Percentiles rank a stretch among this genome's conserved stretches.
These are phyloP conservation scores for Elysia chlorotica DNA, from an alignment of 1,140 invertebrate species.

Conservation along the genomic window DNA sequence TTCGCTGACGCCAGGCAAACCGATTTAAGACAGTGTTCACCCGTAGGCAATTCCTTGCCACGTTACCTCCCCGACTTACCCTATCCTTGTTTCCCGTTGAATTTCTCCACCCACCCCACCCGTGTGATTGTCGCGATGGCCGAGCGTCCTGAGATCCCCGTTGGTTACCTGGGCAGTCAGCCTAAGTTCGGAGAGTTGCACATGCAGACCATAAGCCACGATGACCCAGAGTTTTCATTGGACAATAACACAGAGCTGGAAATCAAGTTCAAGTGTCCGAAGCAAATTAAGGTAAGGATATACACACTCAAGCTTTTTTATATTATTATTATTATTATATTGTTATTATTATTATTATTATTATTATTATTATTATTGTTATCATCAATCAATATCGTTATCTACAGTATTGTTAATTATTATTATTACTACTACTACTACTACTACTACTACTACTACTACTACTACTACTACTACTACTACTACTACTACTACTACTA, in stretches of 20 bases:
- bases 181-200: conserved; percentile 43
- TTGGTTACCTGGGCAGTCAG: conserved; percentile 54
- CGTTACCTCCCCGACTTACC: not conserved
- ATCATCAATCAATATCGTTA: conserved; percentile 27
- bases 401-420: no score
- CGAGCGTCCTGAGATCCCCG: conserved; percentile 44
- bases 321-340: no score
- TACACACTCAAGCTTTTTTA: no score
- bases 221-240: conserved; percentile 24
- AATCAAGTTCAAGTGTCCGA: conserved; percentile 35
- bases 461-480: not conserved
- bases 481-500: not conserved
- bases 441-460: not conserved
- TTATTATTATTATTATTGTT: conserved; percentile 10
- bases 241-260: conserved; percentile 28
- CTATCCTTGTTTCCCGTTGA: not conserved
- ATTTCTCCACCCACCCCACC: not conserved
- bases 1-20: no score
- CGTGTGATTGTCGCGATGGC: no score
- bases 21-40: no score
- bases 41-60: no score
- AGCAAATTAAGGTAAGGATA: conserved; percentile 36
- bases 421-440: not conserved
- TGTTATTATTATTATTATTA: not conserved
- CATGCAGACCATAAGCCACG: conserved; percentile 26